phyloP scores from a whole-genome alignment of 2,113 vertebrate genomes.

The Chaetura pelagica region DNA sequence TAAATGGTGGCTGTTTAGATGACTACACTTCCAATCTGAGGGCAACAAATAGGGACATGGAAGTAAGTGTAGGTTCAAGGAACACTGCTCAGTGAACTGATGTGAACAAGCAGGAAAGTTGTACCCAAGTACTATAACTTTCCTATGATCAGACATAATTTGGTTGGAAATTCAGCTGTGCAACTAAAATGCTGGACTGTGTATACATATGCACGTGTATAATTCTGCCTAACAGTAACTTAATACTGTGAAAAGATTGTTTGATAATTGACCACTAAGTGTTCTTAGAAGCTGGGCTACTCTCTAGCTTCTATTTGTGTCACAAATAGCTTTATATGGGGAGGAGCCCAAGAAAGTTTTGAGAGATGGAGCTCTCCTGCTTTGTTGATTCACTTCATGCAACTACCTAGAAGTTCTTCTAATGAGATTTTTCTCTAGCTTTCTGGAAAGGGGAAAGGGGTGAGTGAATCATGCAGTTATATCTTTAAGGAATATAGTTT shows the following conservation, averaged over 20 bases:
- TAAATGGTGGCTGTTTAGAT: neutral
- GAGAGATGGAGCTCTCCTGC: neutral
- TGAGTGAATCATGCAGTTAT: rapidly evolving
- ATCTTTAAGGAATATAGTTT: neutral
- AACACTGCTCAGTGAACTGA: neutral
- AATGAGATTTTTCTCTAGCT: neutral
- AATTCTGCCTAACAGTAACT: neutral
- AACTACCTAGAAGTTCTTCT: neutral
- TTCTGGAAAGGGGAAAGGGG: neutral
- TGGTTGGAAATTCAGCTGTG: neutral
- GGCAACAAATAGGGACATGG: neutral
- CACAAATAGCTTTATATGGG: neutral
- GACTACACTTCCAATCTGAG: neutral
- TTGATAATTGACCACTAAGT: neutral
- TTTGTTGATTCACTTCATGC: neutral
- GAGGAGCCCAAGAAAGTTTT: neutral
- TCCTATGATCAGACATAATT: neutral
- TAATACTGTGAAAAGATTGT: neutral
- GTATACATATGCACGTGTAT: rapidly evolving
- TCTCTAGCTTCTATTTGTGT: neutral
- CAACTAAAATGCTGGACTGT: neutral
- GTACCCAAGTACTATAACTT: too few relatives aligned
- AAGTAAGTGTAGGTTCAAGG: too few relatives aligned
- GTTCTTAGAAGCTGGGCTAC: neutral
- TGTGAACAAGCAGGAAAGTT: neutral